Percentiles rank a stretch among this genome's conserved stretches.
phyloP scores from a whole-genome alignment of 2,888 invertebrate genomes.

The Dicyrtomina minuta region DNA sequence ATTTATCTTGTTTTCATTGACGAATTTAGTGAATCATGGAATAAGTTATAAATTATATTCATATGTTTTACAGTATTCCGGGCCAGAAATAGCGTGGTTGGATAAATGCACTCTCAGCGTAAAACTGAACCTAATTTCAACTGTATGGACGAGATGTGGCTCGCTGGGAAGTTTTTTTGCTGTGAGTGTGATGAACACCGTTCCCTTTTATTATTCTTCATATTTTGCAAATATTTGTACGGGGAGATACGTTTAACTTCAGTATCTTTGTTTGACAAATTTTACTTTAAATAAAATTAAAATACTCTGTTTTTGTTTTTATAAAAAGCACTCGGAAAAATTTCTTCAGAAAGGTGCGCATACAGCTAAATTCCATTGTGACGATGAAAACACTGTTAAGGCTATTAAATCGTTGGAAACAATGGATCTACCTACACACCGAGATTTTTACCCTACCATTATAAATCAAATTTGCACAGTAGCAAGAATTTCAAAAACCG shows the following conservation, averaged over 20 bases:
- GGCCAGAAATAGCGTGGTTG: slow-evolving; percentile 52
- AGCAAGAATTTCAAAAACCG: slow-evolving; percentile 44
- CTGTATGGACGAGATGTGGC: slow-evolving; percentile 51
- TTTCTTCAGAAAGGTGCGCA: slow-evolving; percentile 40
- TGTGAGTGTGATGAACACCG: too few relatives aligned
- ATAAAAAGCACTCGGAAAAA: slow-evolving; percentile 46
- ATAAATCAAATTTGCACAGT: slow-evolving; percentile 51
- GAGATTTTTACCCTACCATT: slow-evolving; percentile 53
- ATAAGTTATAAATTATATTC: background rate
- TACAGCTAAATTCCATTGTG: slow-evolving; percentile 47
- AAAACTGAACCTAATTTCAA: slow-evolving; percentile 48
- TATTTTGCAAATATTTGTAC: too few relatives aligned
- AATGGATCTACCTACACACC: slow-evolving; percentile 48
- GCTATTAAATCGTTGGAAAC: slow-evolving; percentile 47
- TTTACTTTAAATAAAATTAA: too few relatives aligned
- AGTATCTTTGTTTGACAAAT: too few relatives aligned
- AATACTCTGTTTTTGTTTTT: too few relatives aligned
- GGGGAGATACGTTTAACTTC: too few relatives aligned
- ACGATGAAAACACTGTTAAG: slow-evolving; percentile 51
- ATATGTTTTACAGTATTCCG: slow-evolving; percentile 48
- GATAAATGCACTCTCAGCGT: slow-evolving; percentile 52
- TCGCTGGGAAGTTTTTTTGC: slow-evolving; percentile 52
- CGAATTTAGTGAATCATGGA: background rate
- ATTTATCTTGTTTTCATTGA: too few relatives aligned
- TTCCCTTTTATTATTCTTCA: too few relatives aligned